Evolutionary conservation across 2,113 vertebrate genomes (phyloP).

Genomic region (Aepyceros melampus): DNA sequence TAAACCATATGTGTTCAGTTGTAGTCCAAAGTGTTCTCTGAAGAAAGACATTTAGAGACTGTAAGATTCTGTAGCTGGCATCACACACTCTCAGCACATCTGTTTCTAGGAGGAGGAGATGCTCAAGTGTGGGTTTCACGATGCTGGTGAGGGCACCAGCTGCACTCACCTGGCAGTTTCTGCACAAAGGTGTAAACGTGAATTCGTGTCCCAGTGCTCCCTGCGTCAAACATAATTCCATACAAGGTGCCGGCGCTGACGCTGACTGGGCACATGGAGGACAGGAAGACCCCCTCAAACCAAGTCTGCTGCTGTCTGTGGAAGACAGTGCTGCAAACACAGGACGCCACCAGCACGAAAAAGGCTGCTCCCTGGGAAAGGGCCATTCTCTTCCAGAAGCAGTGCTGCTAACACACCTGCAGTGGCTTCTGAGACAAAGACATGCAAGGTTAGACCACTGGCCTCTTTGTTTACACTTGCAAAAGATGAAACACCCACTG

Average conservation of each 20-base stretch:
- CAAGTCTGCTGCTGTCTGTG: slow-evolving; percentile 86
- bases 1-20: neutral
- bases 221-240: slow-evolving; percentile 98
- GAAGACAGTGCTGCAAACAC: slow-evolving; percentile 81
- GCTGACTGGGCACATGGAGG: slow-evolving; percentile 81
- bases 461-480: slow-evolving; percentile 24
- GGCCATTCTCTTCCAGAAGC: slow-evolving; percentile 80
- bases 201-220: slow-evolving; percentile 97
- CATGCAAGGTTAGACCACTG: slow-evolving; percentile 27
- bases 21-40: neutral
- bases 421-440: slow-evolving; percentile 56
- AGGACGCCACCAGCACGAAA: slow-evolving; percentile 74
- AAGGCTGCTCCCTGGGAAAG: slow-evolving; percentile 75
- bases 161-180: slow-evolving; percentile 86
- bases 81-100: neutral
- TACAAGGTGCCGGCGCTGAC: slow-evolving; percentile 84
- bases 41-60: neutral
- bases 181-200: slow-evolving; percentile 98
- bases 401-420: slow-evolving; percentile 40
- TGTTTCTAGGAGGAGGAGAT: neutral
- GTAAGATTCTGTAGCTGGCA: neutral
- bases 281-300: slow-evolving; percentile 89
- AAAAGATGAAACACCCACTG: neutral
- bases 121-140: neutral
- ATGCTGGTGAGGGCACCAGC: neutral